phyloP scores from a whole-genome alignment of 2,113 vertebrate genomes.

The Thermophis baileyi region DNA sequence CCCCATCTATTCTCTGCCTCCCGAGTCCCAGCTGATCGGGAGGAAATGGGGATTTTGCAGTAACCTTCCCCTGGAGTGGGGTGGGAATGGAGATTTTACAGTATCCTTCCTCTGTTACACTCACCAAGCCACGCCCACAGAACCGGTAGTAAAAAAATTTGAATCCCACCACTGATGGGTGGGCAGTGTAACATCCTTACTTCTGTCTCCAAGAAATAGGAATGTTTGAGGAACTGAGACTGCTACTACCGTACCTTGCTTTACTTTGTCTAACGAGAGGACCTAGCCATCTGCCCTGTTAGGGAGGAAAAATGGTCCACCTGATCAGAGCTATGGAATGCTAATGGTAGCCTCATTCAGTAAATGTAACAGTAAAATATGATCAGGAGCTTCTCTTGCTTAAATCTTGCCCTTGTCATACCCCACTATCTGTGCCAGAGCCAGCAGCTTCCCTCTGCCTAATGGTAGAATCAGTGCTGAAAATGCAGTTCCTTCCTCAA shows the following conservation, averaged over 20 bases:
- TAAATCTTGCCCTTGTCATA: background rate
- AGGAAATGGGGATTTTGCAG: no score
- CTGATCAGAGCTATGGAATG: background rate
- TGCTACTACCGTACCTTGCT: background rate
- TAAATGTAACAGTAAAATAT: background rate
- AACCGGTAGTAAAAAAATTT: no score
- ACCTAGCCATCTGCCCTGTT: background rate
- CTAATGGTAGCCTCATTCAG: background rate
- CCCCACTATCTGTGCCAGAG: background rate
- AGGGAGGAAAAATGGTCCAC: background rate
- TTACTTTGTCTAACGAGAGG: background rate
- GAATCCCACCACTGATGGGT: no score
- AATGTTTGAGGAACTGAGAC: background rate
- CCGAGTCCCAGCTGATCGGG: no score
- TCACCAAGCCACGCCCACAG: no score
- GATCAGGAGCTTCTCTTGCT: background rate
- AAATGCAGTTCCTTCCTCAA: background rate
- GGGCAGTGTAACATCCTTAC: background rate
- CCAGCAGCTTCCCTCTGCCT: background rate
- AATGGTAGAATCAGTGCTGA: background rate
- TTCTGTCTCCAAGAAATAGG: background rate
- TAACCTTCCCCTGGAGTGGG: no score
- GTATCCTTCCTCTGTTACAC: no score
- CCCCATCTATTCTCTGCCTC: no score
- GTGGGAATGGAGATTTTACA: no score